phyloP scores from a whole-genome alignment of 2,113 vertebrate species.

The Oceanodroma tethys region DNA sequence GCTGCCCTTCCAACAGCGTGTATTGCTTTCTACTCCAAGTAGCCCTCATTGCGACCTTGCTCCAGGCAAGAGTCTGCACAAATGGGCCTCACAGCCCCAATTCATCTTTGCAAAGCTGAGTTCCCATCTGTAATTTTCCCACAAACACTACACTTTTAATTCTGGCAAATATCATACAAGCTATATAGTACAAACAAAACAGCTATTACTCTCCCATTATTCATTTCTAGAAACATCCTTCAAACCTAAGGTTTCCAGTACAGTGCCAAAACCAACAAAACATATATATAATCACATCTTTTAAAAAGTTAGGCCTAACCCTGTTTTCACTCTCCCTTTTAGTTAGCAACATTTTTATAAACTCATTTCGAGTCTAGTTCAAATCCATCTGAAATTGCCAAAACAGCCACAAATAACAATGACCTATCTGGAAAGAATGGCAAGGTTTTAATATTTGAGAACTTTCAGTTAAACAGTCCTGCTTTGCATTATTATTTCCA shows the following conservation, averaged over 20 bases:
- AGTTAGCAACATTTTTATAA: background rate
- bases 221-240: background rate
- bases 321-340: background rate
- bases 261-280: background rate
- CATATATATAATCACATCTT: background rate
- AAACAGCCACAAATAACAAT: background rate
- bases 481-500: background rate
- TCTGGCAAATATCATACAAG: background rate
- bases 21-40: background rate
- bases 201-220: background rate
- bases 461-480: background rate
- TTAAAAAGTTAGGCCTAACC: background rate
- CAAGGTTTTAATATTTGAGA: background rate
- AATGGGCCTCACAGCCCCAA: background rate
- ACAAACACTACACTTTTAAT: background rate
- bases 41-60: background rate
- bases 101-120: background rate
- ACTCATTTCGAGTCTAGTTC: background rate
- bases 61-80: background rate
- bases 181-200: background rate
- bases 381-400: background rate
- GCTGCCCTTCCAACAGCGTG: background rate
- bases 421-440: background rate
- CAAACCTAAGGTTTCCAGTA: background rate
- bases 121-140: background rate